Evolutionary conservation across 23 tunicate genomes (phyloP), one percentile per base, ranked within the genome.

Genomic region (Phallusia fumigata): DNA sequence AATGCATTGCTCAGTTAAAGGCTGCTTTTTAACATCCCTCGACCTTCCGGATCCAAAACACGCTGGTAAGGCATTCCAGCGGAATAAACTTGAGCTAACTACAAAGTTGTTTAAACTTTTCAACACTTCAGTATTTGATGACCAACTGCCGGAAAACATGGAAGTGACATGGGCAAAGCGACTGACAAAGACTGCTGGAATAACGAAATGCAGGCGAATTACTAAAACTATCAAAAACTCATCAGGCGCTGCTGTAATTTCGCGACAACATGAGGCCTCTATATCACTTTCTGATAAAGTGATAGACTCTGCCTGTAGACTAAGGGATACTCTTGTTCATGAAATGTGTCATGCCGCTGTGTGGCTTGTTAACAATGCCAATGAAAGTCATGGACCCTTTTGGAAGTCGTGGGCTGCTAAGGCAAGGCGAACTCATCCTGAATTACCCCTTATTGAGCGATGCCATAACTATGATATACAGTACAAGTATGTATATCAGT

Each of bases 311-410:
- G 77, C 88, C 10, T 32, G 45, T 73, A 85, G 98, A 58, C 83
- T 94, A 15, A 75, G 98, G 36, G 98, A 94, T 65, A 94, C 98
- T 30, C 72, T 94, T n/a, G 81, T 92, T 73, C 98, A 94, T 80
- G 98, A 94, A 82, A 82, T 94, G 90, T 94, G 98, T 51, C 98
- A 94, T 80, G 98, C 98, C 32, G 98, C 98, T 5, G 98, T 94
- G 28, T 94, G 98, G 98, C 31, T 89, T 21, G 26, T 94, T 8
- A 91, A 94, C 76, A 85, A 89, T 69, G 76, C 74, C 15, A 94
- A 80, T 75, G 98, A 94, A 65, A 89, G 94, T 28, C 98, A 94
- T 86, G 98, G 98, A 21, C 98, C 94, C 19, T 89, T 76, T 76
- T 94, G 93, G 93, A 89, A 88, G 30, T 78, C 93, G 0, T 94